phyloP scores from a whole-genome alignment of 2,797 vertebrate genomes.

The Ctenopoma multispine region DNA sequence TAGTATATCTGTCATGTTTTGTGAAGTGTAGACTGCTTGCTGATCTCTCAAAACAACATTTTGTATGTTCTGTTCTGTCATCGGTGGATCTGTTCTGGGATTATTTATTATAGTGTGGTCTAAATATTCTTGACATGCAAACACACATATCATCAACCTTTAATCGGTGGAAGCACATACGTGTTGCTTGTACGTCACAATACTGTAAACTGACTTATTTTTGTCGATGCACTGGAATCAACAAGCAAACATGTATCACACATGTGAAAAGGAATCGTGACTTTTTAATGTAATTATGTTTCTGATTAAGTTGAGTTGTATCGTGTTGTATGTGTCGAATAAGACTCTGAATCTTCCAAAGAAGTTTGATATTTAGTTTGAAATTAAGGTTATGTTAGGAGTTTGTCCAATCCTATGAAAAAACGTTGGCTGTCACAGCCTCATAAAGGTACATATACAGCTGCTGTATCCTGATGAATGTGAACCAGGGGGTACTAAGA shows the following conservation, averaged over 20 bases:
- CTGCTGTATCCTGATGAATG: conserved; percentile 16
- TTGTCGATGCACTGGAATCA: conserved; percentile 67
- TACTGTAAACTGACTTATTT: conserved; percentile 34
- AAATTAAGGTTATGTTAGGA: neutral
- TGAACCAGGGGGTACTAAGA: conserved; percentile 10
- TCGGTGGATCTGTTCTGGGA: conserved; percentile 20
- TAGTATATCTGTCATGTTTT: conserved; percentile 2
- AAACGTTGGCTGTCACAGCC: neutral
- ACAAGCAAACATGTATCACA: conserved; percentile 8
- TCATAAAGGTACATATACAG: conserved; percentile 14
- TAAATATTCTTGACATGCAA: conserved; percentile 26
- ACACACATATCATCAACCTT: conserved; percentile 44
- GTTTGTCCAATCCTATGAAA: neutral
- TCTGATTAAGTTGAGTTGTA: conserved; percentile 24
- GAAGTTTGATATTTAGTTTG: conserved; percentile 16
- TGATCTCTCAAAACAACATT: conserved; percentile 1
- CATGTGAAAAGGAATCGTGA: conserved; percentile 37
- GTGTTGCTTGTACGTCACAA: neutral
- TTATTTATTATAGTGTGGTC: conserved; percentile 58
- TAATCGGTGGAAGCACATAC: conserved; percentile 16
- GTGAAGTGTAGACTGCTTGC: conserved; percentile 9
- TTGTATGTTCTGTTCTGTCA: conserved; percentile 2
- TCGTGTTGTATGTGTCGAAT: too few species aligned
- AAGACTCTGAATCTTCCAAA: conserved; percentile 41
- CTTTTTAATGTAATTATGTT: conserved; percentile 5